phyloP scores from a whole-genome alignment of 1,140 invertebrate species.

The Apis cerana region DNA sequence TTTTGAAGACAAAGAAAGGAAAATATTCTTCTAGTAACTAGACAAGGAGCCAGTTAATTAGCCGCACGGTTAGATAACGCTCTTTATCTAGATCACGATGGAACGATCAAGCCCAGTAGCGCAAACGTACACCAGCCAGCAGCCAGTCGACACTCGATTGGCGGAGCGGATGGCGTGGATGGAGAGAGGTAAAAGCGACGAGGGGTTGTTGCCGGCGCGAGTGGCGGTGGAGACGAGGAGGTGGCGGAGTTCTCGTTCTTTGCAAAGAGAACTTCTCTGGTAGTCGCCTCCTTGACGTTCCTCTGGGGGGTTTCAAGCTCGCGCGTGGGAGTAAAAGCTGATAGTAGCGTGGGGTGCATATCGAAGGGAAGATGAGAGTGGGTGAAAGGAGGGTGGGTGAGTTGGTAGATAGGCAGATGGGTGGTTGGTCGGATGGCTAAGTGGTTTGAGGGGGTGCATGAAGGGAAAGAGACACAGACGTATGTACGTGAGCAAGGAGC shows the following conservation, averaged over 20 bases:
- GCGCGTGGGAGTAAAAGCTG: slow-evolving; percentile 59
- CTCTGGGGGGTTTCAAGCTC: slow-evolving; percentile 64
- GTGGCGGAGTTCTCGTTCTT: slow-evolving; percentile 52
- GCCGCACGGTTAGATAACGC: slow-evolving; percentile 37
- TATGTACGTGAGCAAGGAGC: slow-evolving; percentile 41
- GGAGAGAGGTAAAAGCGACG: neutral
- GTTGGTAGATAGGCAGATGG: slow-evolving; percentile 43
- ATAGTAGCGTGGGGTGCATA: slow-evolving; percentile 67
- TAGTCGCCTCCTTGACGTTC: slow-evolving; percentile 68
- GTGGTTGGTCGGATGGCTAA: slow-evolving; percentile 33
- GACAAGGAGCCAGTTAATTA: slow-evolving; percentile 38
- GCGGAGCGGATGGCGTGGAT: slow-evolving; percentile 14
- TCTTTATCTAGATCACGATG: slow-evolving; percentile 36
- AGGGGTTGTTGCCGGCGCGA: slow-evolving; percentile 1
- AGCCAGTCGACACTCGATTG: slow-evolving; percentile 52
- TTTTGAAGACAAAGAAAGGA: slow-evolving; percentile 1
- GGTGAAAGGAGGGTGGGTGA: slow-evolving; percentile 45
- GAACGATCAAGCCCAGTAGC: slow-evolving; percentile 42
- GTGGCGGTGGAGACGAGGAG: neutral
- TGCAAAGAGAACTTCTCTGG: slow-evolving; percentile 58
- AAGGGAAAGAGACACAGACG: slow-evolving; percentile 22
- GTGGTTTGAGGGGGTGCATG: slow-evolving; percentile 8
- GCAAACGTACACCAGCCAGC: slow-evolving; percentile 36
- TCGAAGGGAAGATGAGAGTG: slow-evolving; percentile 63
- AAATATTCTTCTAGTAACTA: slow-evolving; percentile 27